Evolutionary conservation across 2,888 invertebrate species (phyloP).

Genomic region (Abrostola tripartita): DNA sequence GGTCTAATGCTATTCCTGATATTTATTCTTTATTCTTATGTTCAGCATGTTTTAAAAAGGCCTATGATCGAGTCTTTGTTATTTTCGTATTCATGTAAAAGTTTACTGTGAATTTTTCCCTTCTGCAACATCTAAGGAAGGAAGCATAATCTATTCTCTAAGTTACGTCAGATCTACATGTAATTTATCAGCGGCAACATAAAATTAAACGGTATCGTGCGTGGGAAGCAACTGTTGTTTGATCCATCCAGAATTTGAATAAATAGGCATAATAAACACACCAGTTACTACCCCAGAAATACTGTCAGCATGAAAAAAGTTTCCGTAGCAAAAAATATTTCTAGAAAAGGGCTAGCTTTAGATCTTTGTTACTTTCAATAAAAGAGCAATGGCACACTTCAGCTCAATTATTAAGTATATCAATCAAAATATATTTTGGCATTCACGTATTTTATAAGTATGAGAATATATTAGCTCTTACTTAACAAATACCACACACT

Average conservation of each 20-base stretch:
- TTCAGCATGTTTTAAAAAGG: no score
- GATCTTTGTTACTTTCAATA: no score
- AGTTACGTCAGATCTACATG: not conserved
- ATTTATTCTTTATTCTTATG: no score
- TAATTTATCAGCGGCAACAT: not conserved
- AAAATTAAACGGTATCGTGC: conserved; percentile 2
- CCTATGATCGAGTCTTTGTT: no score
- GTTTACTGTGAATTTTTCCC: not conserved
- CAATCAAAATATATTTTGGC: no score
- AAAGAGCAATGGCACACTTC: no score
- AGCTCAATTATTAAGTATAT: no score
- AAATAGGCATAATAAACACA: conserved; percentile 3
- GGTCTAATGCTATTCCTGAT: no score
- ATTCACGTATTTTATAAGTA: no score
- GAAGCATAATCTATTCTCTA: not conserved
- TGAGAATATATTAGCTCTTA: conserved; percentile 1
- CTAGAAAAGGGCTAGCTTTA: no score
- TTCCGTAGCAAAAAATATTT: not conserved
- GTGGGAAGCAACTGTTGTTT: conserved; percentile 4
- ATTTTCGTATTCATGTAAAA: no score
- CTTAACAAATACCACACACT: not conserved
- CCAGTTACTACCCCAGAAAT: not conserved
- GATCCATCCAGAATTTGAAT: conserved; percentile 4
- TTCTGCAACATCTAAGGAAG: not conserved
- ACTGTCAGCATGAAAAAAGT: not conserved